Evolutionary conservation across 1,140 invertebrate genomes (phyloP), one percentile per base, ranked within the genome.

Genomic region (Hetaerina americana): DNA sequence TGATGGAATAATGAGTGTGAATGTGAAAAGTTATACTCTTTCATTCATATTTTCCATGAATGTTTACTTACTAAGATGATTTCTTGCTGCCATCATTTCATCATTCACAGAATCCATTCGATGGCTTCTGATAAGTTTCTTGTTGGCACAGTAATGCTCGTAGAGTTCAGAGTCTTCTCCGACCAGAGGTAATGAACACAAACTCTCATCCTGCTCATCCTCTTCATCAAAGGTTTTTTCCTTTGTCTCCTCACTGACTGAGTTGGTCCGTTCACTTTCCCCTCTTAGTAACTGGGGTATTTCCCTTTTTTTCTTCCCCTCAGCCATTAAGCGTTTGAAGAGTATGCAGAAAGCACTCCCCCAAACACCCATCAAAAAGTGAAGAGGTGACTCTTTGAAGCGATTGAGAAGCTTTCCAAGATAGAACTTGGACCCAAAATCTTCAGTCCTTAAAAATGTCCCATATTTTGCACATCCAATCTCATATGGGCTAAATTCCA

Each of bases 381-480:
- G 79, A 73, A 83, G 66, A 77, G 82, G 83, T 27, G 77, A 79
- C 75, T 84, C 83, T 22, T 77, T 75, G 76, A 78, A 83, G 31
- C 78, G 69, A 68, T 79, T 81, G 18, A 81, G 78, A 57, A 83
- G 72, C 75, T 80, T 79, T 18, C 83, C 83, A 76, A 83, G 79
- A 74, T 80, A 84, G 73, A 83, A 82, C 74, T 84, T 84, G 71
- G 78, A 79, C 27, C 82, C 83, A 78, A 85, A 85, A 22, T 80
- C 70, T 49, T 79, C 75, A 5, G 82, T 77, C 71, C 81, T 79
- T 80, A 84, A 81, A 74, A 81, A 85, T 25, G 82, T 80, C 18
- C 82, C 83, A 77, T 85, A 85, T 72, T 85, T 85, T 22, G 82
- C 80, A 71, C 84, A 80, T 27, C 83, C 82, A 68, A 84, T 81